Base-by-base conservation (phyloP, 2,797 vertebrate genomes). In the Merluccius polli region DNA sequence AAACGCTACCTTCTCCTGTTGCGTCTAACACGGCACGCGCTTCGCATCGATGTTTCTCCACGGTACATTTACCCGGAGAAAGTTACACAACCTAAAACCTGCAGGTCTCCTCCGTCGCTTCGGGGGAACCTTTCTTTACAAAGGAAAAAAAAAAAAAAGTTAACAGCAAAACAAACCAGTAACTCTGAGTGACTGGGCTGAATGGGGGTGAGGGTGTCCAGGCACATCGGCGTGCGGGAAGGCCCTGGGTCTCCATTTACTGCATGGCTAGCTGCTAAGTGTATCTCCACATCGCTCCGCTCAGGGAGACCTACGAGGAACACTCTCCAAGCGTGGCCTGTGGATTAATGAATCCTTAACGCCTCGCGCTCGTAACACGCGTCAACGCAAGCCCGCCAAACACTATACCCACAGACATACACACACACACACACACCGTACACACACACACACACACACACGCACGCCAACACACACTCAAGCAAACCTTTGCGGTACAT, bases 221-320 rank as follows among this genome's bases (percentile, higher is more conserved):
- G 83, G 86, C 88, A 80, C 79, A 81, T 87, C 80, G 80, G 83
- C 77, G 81, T 81, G 80, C 83, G 89, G 81, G 83, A 79, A 87
- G 59, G 85, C 83, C 85, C 81, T 52, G 84, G 10, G 80, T 87
- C 85, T 88, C 86, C 83, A 92, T 92, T 91, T 90, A 84, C 89
- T 88, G 90, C 91, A 89, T 90, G 89, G 89, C 90, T 92, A 90
- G 88, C 83, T 83, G 85, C 90, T 87, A 89, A 92, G 90, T 90
- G 88, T 86, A 89, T 91, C 87, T 87, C 84, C 85, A 89, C 90
- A 88, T 90, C 88, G 86, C 86, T 88, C 89, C 74, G 87, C 85
- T 79, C 73, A 79, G 78, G 89, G 33, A 77, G 71, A 79, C 84
- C 73, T 80, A 85, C 88, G 74, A n/a, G 80, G 76, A 75, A 79